Evolutionary conservation across 2,113 vertebrate species (phyloP).

Genomic region (Edolisoma coerulescens): DNA sequence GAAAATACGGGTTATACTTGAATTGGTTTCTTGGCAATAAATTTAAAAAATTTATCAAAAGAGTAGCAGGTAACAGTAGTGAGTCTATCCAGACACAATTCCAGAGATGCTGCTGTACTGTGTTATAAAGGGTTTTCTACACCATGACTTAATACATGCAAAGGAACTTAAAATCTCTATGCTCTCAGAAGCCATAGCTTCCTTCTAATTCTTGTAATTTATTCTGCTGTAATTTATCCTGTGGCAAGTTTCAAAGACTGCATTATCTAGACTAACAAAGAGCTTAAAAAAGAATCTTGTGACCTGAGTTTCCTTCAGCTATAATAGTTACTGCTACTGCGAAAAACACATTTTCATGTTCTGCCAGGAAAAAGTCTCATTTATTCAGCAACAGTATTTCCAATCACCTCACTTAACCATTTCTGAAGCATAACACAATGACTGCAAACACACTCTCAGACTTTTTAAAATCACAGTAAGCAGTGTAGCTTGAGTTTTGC

Average conservation of each 20-base stretch:
- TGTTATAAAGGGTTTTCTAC: neutral
- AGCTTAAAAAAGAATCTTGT: neutral
- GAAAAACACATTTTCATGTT: neutral
- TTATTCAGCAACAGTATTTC: neutral
- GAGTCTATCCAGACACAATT: neutral
- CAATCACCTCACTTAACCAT: neutral
- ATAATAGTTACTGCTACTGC: neutral
- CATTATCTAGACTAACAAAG: neutral
- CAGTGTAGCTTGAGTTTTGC: neutral
- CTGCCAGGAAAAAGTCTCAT: neutral
- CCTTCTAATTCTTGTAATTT: neutral
- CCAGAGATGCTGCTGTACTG: neutral
- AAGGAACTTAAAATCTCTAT: neutral
- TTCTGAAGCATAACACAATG: neutral
- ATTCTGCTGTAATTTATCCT: neutral
- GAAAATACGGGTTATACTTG: neutral
- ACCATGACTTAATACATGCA: neutral
- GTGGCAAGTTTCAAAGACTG: neutral
- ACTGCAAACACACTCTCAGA: neutral
- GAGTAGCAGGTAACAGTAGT: neutral
- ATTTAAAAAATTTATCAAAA: neutral
- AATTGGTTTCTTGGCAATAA: neutral
- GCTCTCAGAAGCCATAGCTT: neutral
- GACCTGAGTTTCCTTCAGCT: neutral
- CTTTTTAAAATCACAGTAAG: neutral